These are phyloP conservation scores for Malurus leucopterus DNA, from an alignment of 2,797 vertebrate species.

Conservation along the genomic window DNA sequence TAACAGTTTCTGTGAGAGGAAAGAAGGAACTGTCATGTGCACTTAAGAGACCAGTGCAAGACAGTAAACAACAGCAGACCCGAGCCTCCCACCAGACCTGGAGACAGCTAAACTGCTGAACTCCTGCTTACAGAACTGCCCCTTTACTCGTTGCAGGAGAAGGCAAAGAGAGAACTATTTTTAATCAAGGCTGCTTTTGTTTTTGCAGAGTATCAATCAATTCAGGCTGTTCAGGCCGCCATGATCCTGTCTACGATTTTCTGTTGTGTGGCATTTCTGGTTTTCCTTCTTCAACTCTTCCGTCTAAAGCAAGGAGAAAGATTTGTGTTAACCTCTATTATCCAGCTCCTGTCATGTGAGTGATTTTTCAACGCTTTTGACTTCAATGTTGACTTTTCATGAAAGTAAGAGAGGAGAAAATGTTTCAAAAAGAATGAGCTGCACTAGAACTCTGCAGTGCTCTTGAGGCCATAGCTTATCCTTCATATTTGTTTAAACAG, in stretches of 20 bases:
- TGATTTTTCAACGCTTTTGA: neutral
- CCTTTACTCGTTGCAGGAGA: neutral
- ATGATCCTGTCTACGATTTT: slow-evolving; percentile 92
- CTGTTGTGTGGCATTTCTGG: slow-evolving; percentile 87
- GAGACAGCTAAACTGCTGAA: neutral
- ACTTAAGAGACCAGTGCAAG: neutral
- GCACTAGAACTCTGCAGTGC: neutral
- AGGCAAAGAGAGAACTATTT: neutral
- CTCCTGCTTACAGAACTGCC: neutral
- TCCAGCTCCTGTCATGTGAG: slow-evolving; percentile 92
- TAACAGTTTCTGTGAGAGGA: neutral
- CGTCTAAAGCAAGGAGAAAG: slow-evolving; percentile 92
- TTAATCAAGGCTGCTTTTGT: slow-evolving; percentile 15
- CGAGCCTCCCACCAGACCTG: too few species aligned
- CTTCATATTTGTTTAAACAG: neutral
- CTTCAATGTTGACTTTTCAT: neutral
- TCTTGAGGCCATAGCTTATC: neutral
- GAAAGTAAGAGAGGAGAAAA: neutral
- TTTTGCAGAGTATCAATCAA: slow-evolving; percentile 76
- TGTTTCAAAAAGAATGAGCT: neutral
- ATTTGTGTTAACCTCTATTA: slow-evolving; percentile 87
- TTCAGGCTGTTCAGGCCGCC: slow-evolving; percentile 88
- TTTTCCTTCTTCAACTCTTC: slow-evolving; percentile 95
- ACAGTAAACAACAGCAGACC: neutral
- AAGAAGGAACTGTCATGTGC: neutral